Evolutionary conservation across 1,140 invertebrate species (phyloP), one percentile per base, ranked within the genome.

Genomic region (Radopholus similis): DNA sequence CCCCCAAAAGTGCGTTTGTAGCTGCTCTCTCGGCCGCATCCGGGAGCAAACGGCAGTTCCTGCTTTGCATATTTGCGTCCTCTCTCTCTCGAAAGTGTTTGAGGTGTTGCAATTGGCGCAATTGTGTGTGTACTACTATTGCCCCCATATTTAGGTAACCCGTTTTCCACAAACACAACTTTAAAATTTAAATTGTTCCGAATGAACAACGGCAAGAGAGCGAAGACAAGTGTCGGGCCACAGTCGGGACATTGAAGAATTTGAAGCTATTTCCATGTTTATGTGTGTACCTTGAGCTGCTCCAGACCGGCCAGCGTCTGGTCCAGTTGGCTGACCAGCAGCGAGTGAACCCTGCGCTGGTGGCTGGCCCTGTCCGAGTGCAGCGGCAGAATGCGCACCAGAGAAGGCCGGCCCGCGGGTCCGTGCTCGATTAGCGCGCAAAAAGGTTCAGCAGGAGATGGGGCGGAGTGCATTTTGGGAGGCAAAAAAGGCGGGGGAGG

Each of bases 221-320:
- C 0, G 47, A 51, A 51, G 1, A n/a, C n/a, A n/a, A n/a, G n/a
- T n/a, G n/a, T n/a, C n/a, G n/a, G n/a, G n/a, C n/a, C n/a, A n/a
- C n/a, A n/a, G n/a, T n/a, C n/a, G n/a, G n/a, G n/a, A n/a, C n/a
- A n/a, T n/a, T n/a, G n/a, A n/a, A n/a, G n/a, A n/a, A n/a, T n/a
- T n/a, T n/a, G n/a, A n/a, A n/a, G n/a, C n/a, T n/a, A n/a, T n/a
- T n/a, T n/a, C n/a, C n/a, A n/a, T n/a, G n/a, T n/a, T n/a, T n/a
- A n/a, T n/a, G 38, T 4, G 30, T 1, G 11, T 47, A 62, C 58
- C 58, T 62, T 62, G 49, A 62, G 18, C 40, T 42, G 40, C 49
- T 62, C 38, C 34, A 62, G 49, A 42, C 28, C 40, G n/a, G 42
- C 28, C 21, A 62, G 44, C 2, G 58, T 47, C 3, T 62, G 37